Conservation (phyloP, 2,797 vertebrate species). For the Rhinella marina region DNA sequence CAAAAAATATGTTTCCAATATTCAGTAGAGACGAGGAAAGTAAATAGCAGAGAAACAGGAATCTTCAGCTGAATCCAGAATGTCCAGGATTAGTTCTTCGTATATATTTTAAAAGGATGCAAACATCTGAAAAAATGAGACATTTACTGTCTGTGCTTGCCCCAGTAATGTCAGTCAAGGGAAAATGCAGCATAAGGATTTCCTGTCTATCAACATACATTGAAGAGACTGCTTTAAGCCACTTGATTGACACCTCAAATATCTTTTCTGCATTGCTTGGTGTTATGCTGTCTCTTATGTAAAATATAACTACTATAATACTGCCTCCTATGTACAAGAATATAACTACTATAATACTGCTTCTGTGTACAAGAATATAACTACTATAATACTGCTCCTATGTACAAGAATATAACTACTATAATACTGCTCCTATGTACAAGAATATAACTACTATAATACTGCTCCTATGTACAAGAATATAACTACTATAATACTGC, state of each 20-base stretch:
- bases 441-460: not conserved
- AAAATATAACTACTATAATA: not conserved
- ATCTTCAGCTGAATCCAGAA: not conserved
- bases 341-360: not conserved
- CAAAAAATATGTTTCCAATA: not conserved
- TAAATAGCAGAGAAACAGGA: not conserved
- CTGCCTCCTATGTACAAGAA: not conserved
- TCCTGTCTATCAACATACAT: too few species aligned
- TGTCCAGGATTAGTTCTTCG: not conserved
- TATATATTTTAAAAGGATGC: not conserved
- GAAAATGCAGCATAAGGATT: too few species aligned
- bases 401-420: not conserved
- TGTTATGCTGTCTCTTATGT: not conserved
- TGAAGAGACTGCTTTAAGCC: too few species aligned
- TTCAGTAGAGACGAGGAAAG: not conserved
- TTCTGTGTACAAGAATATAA: not conserved
- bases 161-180: not conserved
- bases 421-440: not conserved
- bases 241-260: not conserved
- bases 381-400: not conserved
- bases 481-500: conserved; percentile 9
- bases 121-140: not conserved
- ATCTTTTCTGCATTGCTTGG: not conserved
- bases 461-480: not conserved
- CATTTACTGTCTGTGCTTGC: not conserved